These are phyloP conservation scores for Lordiphosa stackelbergi DNA, from an alignment of 1,140 invertebrate genomes.

Conservation along the genomic window DNA sequence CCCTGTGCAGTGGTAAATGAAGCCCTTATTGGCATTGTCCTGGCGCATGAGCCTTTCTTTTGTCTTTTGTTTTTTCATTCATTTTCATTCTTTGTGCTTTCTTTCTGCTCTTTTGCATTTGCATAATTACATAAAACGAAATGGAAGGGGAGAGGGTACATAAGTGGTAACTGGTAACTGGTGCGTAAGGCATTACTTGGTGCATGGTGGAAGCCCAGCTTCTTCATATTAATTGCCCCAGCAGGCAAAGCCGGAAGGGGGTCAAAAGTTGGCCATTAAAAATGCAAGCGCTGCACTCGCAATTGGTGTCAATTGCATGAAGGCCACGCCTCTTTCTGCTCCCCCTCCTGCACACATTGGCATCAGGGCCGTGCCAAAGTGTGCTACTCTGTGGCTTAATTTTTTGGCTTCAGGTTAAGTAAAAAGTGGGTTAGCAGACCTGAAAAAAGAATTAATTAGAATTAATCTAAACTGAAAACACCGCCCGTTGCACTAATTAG, in stretches of 20 bases:
- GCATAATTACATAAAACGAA: slow-evolving; percentile 26
- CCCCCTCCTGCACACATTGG: slow-evolving; percentile 2
- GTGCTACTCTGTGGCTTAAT: slow-evolving; percentile 4
- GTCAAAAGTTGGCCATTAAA: slow-evolving; percentile 40
- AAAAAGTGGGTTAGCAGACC: slow-evolving; percentile 45
- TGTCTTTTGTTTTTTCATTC: not conserved
- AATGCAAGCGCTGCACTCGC: slow-evolving; percentile 15
- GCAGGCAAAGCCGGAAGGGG: slow-evolving; percentile 4
- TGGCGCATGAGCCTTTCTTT: not conserved
- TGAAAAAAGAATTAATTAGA: too few relatives aligned
- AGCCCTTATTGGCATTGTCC: not conserved
- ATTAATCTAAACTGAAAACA: too few relatives aligned
- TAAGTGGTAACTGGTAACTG: slow-evolving; percentile 26
- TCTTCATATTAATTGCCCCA: slow-evolving; percentile 34
- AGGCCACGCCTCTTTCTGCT: slow-evolving; percentile 38
- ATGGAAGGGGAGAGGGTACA: not conserved
- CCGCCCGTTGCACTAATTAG: too few relatives aligned
- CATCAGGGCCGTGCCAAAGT: not conserved
- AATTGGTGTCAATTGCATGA: slow-evolving; percentile 65
- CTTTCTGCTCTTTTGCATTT: slow-evolving; percentile 14
- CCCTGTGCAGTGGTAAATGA: not conserved
- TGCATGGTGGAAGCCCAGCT: too few relatives aligned
- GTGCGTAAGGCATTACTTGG: slow-evolving; percentile 10
- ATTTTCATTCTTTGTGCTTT: slow-evolving; percentile 1
- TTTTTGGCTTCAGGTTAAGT: slow-evolving; percentile 59